Evolutionary conservation across 1,140 invertebrate species (phyloP).

Genomic region (Phocides pigmalion): DNA sequence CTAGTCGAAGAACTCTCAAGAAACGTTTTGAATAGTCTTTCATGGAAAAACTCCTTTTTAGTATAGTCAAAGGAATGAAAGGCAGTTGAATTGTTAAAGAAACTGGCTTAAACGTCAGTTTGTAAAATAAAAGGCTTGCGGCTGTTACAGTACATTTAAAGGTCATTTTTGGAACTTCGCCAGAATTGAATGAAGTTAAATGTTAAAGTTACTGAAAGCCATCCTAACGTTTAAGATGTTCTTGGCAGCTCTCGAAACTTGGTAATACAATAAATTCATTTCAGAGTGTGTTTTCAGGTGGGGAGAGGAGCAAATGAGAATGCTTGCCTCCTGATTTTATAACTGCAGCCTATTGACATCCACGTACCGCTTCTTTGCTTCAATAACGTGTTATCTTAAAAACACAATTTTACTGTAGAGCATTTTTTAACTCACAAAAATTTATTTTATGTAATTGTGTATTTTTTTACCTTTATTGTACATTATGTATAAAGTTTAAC

Average conservation of each 20-base stretch:
- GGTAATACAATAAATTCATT: not conserved
- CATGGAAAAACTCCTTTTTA: not conserved
- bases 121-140: not conserved
- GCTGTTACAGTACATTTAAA: not conserved
- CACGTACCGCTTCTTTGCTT: no score
- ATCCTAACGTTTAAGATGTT: constrained; percentile 23
- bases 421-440: no score
- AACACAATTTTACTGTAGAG: no score
- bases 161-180: constrained; percentile 16
- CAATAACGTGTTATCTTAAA: no score
- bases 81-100: not conserved
- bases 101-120: not conserved
- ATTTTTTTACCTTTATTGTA: no score
- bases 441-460: no score
- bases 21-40: not conserved
- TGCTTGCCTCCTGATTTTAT: no score
- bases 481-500: no score
- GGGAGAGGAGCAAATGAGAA: no score
- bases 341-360: no score
- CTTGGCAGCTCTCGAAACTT: constrained; percentile 6
- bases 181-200: not conserved
- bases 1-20: not conserved
- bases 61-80: not conserved
- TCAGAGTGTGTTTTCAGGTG: no score
- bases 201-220: constrained; percentile 2